These are phyloP conservation scores for Halocynthia aurantium DNA, from an alignment of 23 tunicate species.

Conservation along the genomic window DNA sequence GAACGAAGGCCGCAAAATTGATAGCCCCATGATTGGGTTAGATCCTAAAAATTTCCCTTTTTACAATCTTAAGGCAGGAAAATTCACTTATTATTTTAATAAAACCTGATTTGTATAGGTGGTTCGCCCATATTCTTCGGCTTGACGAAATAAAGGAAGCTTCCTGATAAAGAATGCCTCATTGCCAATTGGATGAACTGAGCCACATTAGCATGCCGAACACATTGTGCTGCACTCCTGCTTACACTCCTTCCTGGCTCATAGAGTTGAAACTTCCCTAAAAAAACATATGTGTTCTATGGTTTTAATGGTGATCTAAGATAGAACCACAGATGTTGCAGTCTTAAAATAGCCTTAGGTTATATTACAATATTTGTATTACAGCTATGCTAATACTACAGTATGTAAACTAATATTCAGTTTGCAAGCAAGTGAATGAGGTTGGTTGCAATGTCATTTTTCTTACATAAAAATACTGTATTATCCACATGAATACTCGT, in stretches of 20 bases:
- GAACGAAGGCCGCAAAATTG: no score
- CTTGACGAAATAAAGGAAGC: conserved; percentile 70
- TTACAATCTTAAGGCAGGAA: no score
- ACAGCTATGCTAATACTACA: not conserved
- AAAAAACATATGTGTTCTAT: conserved; percentile 6
- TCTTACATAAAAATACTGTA: no score
- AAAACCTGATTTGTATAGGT: conserved; percentile 76
- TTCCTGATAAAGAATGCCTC: conserved; percentile 83
- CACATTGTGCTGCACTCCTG: conserved; percentile 71
- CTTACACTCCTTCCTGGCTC: conserved; percentile 58
- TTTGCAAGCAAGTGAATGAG: not conserved
- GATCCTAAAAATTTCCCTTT: no score
- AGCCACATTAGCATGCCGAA: conserved; percentile 68
- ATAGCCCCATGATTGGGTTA: no score
- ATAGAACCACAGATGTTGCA: no score
- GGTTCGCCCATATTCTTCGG: conserved; percentile 87
- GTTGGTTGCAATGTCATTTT: no score
- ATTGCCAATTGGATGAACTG: conserved; percentile 72
- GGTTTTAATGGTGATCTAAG: not conserved
- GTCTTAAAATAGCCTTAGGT: no score
- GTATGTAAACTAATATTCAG: not conserved
- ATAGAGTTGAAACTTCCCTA: conserved; percentile 91
- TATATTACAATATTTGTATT: not conserved
- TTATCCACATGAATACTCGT: no score
- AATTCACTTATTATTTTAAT: no score